Evolutionary conservation across 2,888 invertebrate species (phyloP), one percentile per base, ranked within the genome.

Genomic region (Eubasilissa splendida): DNA sequence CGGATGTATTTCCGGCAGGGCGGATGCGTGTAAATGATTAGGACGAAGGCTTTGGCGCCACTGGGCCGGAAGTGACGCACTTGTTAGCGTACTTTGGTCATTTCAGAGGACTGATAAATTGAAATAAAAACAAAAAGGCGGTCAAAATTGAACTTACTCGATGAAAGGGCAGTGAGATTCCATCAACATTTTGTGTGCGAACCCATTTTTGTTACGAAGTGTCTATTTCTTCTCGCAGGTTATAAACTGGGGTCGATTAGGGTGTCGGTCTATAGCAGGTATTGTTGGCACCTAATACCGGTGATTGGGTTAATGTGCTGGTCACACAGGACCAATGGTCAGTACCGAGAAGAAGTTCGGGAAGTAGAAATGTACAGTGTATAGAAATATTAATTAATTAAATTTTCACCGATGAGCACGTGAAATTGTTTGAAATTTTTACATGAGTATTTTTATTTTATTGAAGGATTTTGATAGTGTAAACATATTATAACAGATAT

Each of bases 11-110:
- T 80, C 80, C 80, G 76, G 58, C 56, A 66, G 52, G 65, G 68
- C 59, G 76, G 80, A 75, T 76, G 70, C 70, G 75, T 80, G 75
- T 68, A 79, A 78, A 71, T 78, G 70, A 70, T 70, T 70, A 71
- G 60, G 60, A 60, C 50, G 60, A 58, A 59, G 71, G 58, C 60
- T 42, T 68, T 50, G 70, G 71, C 70, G 76, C 68, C 76, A 76
- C 58, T 76, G 80, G 70, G 68, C 66, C 59, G 80, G 80, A 75
- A 80, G 76, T 80, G 63, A 80, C 58, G 74, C 79, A 74, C 74
- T 52, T 70, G 77, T 71, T 52, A 78, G 71, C 71, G 50, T 33
- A 53, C 60, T 59, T 53, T 71, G 60, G 77, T 71, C 77, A 70
- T 53, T 71, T 78, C 31, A 42, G 63, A 31, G 42, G 42, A 42